phyloP scores from a whole-genome alignment of 2,113 vertebrate genomes.

The Caretta caretta region DNA sequence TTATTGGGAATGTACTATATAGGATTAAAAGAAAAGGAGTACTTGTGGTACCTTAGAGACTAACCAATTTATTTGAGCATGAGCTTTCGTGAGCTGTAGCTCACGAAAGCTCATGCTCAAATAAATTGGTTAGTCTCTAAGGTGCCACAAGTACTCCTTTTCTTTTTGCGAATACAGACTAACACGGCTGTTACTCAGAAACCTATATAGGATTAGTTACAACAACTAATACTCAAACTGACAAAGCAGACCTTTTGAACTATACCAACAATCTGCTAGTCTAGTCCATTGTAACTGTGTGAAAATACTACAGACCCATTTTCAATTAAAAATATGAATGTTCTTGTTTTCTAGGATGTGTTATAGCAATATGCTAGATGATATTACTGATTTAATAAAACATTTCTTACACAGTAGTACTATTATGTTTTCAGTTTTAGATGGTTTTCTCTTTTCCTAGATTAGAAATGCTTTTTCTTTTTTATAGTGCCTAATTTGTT shows the following conservation, averaged over 20 bases:
- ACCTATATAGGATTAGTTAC: neutral
- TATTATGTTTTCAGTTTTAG: neutral
- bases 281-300: neutral
- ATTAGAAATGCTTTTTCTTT: neutral
- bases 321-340: constrained; percentile 10
- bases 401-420: neutral
- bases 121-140: too few species aligned
- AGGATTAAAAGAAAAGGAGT: too few species aligned
- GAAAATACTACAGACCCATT: neutral
- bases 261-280: neutral
- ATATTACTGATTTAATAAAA: neutral
- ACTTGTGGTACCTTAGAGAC: too few species aligned
- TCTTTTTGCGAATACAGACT: too few species aligned
- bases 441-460: neutral
- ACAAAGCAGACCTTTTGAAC: constrained; percentile 1
- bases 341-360: neutral
- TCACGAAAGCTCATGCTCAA: too few species aligned
- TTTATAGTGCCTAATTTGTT: neutral
- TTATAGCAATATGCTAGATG: neutral
- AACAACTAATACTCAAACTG: neutral
- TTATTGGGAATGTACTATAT: neutral
- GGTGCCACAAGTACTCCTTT: too few species aligned
- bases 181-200: too few species aligned
- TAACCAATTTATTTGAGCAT: too few species aligned
- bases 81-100: too few species aligned